Evolutionary conservation across 2,888 invertebrate species (phyloP), one percentile per base, ranked within the genome.

Genomic region (Spisula solida): DNA sequence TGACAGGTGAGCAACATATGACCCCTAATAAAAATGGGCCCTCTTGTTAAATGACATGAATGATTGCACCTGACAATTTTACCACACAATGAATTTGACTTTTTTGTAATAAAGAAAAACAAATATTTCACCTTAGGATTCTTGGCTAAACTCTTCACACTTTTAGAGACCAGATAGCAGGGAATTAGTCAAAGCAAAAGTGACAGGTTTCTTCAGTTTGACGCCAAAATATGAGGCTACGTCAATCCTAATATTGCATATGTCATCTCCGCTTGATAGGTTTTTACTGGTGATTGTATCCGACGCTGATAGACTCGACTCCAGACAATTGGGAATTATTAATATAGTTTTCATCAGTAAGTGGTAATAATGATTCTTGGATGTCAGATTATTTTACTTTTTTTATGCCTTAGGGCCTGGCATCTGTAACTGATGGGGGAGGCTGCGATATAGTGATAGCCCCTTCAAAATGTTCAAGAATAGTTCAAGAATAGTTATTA

Each of bases 271-370:
- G 4, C 31, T 75, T 34, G 34, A 75, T 75, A 8, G 16, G 16
- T 14, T 75, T 14, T 75, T 75, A 14, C 34, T 31, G 41, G 14
- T 34, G 75, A 75, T 75, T 16, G 31, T 31, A 75, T 14, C 75
- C 0, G 75, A 75, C 75, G 18, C 25, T 75, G 29, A 34, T 34
- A 34, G 75, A 75, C 75, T 31, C 1, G 14, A 25, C 16, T 34
- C 16, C 12, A 75, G 75, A 75, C 75, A 6, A 16, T 75, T 2
- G 75, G 75, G 75, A 75, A 75, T 34, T 75, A 75, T 31, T 75
- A 31, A 75, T 75, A 75, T 14, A 75, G 75, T 75, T 75, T 75
- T 75, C 75, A 75, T 75, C 75, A 75, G 75, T 75, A 75, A 75
- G 34, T 75, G 75, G 34, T 75, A 31, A 31, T 14, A 14, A 34